A percentile compares a stretch with the other conserved stretches of the same genome.
Evolutionary conservation across 2,113 vertebrate genomes (phyloP).

Genomic region (Kryptolebias marmoratus): DNA sequence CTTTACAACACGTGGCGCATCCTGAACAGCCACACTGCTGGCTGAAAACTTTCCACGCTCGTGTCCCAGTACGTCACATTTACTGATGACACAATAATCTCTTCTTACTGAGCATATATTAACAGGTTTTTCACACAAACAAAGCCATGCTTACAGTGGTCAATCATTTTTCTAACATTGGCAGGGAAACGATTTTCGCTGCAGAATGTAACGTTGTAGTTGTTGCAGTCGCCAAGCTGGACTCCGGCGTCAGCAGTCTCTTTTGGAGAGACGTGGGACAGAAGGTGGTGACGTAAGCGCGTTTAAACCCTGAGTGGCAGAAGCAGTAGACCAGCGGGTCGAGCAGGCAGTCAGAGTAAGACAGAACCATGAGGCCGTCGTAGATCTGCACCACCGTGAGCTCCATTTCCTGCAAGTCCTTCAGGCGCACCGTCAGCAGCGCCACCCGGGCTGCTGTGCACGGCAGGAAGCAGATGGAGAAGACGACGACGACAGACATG

Average conservation of each 20-base stretch:
- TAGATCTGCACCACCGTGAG: slow-evolving; percentile 63
- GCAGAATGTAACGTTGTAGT: background rate
- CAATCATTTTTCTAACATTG: slow-evolving; percentile 5
- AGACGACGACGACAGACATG: slow-evolving; percentile 68
- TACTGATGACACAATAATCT: too few species aligned
- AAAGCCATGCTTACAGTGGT: too few species aligned
- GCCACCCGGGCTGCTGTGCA: slow-evolving; percentile 70
- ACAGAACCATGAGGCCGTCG: slow-evolving; percentile 80
- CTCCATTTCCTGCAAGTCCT: slow-evolving; percentile 18
- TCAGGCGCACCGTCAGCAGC: slow-evolving; percentile 56
- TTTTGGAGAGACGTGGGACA: slow-evolving; percentile 39
- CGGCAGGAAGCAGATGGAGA: slow-evolving; percentile 79
- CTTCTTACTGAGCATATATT: too few species aligned
- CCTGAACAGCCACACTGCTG: too few species aligned
- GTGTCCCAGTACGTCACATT: too few species aligned
- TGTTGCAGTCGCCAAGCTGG: background rate
- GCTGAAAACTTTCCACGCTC: too few species aligned
- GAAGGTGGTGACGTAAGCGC: slow-evolving; percentile 56
- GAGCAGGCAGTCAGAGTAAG: slow-evolving; percentile 82
- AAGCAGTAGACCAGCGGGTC: slow-evolving; percentile 85
- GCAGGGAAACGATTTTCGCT: background rate
- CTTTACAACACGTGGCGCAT: too few species aligned
- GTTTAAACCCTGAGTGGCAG: slow-evolving; percentile 80
- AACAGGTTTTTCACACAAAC: too few species aligned
- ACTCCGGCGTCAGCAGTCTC: slow-evolving; percentile 3